Percentiles rank a stretch among this genome's conserved stretches.
Evolutionary conservation across 2,113 vertebrate species (phyloP).

Genomic region (Nematolebias whitei): DNA sequence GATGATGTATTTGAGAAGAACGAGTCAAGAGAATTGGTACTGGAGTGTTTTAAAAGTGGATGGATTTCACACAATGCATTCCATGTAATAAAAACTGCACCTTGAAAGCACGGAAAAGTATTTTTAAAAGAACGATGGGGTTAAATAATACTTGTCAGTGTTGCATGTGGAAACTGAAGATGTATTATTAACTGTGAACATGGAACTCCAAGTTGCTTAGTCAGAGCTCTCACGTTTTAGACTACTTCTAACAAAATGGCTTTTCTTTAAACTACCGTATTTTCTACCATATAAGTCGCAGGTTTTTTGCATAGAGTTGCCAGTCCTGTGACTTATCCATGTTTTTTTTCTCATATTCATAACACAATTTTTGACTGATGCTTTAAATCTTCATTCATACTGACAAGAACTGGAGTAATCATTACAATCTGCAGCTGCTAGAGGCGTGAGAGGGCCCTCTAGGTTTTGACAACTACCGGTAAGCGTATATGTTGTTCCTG

Average conservation of each 20-base stretch:
- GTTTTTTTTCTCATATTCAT: too few species aligned
- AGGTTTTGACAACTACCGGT: too few species aligned
- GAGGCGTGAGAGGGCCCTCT: too few species aligned
- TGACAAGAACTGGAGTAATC: too few species aligned
- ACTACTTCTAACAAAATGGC: constrained; percentile 26
- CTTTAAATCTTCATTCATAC: too few species aligned
- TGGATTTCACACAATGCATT: constrained; percentile 42
- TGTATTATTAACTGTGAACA: constrained; percentile 21
- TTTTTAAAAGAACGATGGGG: constrained; percentile 28
- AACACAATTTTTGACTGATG: too few species aligned
- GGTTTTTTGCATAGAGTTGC: too few species aligned
- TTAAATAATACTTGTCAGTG: constrained; percentile 54
- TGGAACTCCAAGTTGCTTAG: constrained; percentile 15
- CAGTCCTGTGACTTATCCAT: too few species aligned
- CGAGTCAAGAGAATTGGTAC: constrained; percentile 17
- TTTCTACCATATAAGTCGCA: too few species aligned
- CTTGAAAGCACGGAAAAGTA: constrained; percentile 24
- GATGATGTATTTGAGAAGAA: constrained; percentile 32
- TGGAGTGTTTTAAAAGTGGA: constrained; percentile 25
- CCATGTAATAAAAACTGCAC: constrained; percentile 12
- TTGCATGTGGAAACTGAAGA: constrained; percentile 11
- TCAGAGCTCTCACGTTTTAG: constrained; percentile 20
- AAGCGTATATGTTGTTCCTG: too few species aligned
- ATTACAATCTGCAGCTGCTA: too few species aligned
- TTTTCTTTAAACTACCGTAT: constrained; percentile 23